A percentile compares a stretch with the other conserved stretches of the same genome.
These are phyloP conservation scores for Penaeus japonicus DNA, from an alignment of 1,140 invertebrate genomes.

Conservation along the genomic window DNA sequence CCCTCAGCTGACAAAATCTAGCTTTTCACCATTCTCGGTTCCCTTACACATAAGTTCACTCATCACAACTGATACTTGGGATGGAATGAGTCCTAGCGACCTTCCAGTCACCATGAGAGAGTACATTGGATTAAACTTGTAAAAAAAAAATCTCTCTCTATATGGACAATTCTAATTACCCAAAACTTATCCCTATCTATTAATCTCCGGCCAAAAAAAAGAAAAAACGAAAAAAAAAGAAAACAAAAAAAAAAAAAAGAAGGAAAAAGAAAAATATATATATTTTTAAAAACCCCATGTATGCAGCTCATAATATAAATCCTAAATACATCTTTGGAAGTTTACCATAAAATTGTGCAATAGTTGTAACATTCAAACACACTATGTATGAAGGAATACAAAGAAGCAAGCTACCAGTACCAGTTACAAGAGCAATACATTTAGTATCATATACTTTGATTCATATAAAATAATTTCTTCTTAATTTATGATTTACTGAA, in stretches of 20 bases:
- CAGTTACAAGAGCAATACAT: constrained; percentile 32
- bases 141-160: no score
- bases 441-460: constrained; percentile 34
- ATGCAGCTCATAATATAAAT: constrained; percentile 1
- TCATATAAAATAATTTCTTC: constrained; percentile 40
- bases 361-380: constrained; percentile 11
- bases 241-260: background rate
- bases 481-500: background rate
- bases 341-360: constrained; percentile 29
- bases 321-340: constrained; percentile 27
- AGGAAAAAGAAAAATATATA: background rate
- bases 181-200: no score
- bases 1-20: no score
- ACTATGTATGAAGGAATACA: background rate
- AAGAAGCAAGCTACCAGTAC: constrained; percentile 34
- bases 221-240: no score
- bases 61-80: no score
- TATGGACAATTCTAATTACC: no score
- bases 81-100: no score
- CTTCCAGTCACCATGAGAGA: no score
- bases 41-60: no score
- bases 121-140: no score
- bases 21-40: no score
- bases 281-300: background rate
- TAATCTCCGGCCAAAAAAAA: no score